phyloP scores from a whole-genome alignment of 1,140 invertebrate species.

The Lanistes nyassanus region DNA sequence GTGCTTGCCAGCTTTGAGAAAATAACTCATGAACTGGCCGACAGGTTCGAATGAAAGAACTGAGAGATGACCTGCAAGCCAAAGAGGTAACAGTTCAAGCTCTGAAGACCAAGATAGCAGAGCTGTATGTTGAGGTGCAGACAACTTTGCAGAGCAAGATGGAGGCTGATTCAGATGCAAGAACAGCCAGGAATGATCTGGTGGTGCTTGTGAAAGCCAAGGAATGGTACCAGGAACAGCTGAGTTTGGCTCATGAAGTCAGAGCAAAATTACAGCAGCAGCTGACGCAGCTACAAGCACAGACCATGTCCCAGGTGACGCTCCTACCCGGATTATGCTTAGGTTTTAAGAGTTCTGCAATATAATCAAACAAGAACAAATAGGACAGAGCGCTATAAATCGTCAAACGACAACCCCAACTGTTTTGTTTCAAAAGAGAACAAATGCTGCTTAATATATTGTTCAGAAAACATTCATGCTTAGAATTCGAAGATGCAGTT shows the following conservation, averaged over 20 bases:
- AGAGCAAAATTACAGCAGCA: slow-evolving; percentile 65
- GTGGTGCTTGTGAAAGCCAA: slow-evolving; percentile 64
- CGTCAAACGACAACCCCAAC: no score
- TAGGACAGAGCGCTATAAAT: no score
- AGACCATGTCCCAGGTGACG: slow-evolving; percentile 43
- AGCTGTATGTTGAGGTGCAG: slow-evolving; percentile 68
- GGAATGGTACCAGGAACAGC: slow-evolving; percentile 69
- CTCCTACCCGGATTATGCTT: no score
- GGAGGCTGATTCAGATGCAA: slow-evolving; percentile 64
- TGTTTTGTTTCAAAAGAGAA: no score
- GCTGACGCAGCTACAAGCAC: slow-evolving; percentile 61
- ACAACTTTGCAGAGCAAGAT: slow-evolving; percentile 64
- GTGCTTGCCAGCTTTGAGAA: no score
- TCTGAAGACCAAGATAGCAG: slow-evolving; percentile 68
- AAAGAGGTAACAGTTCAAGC: slow-evolving; percentile 66
- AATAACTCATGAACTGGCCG: no score
- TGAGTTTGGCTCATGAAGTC: slow-evolving; percentile 63
- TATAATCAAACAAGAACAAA: no score
- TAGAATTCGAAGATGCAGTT: no score
- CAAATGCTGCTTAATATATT: no score
- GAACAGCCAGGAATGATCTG: slow-evolving; percentile 64
- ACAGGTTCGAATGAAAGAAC: slow-evolving; percentile 61
- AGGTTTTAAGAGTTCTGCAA: no score
- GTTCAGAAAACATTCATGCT: no score
- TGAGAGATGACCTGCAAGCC: slow-evolving; percentile 61